Evolutionary conservation across 1,140 invertebrate genomes (phyloP), one percentile per base, ranked within the genome.

Genomic region (Drosophila kepulauana): DNA sequence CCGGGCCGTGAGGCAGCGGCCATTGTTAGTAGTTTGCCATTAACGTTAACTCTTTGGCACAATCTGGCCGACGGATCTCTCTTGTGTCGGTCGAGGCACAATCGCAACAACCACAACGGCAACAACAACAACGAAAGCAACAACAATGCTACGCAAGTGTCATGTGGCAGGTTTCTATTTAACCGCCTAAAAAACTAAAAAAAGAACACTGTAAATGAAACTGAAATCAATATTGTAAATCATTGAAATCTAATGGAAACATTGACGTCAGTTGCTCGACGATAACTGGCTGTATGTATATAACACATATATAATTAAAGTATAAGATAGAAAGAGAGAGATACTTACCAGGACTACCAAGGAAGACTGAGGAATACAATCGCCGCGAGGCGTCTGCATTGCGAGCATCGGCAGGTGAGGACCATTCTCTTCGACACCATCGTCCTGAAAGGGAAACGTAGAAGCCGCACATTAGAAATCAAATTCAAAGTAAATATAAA

Each of bases 381-480:
- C 97, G 95, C 93, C 96, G 94, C 91, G 96, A 96, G 66, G 96
- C 96, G 92, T 96, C 95, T 79, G 95, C 95, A 92, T 95, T 95
- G 93, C 95, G 93, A 87, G 95, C 94, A 91, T 97, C 97, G 75
- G 96, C 95, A 85, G 96, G 96, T 82, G 96, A 96, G 80, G 95
- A 97, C 96, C 97, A 97, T 93, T 97, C 97, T 93, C 96, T 95
- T 93, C 96, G 95, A 95, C 97, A 97, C 97, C 97, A 97, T 95
- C 97, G 97, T 90, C 96, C 96, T 97, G 94, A 7, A 94, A 95
- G 71, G 66, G 57, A n/a, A 43, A 59, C 1, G 64, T 85, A 91
- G 13, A 90, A 91, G 80, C 81, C 85, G 76, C 51, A 65, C 45
- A 62, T 91, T 80, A 91, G 51, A 28, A 11, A 51, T 33, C 5